Evolutionary conservation across 1,140 invertebrate genomes (phyloP), one percentile per base, ranked within the genome.

Genomic region (Drosophila yakuba): DNA sequence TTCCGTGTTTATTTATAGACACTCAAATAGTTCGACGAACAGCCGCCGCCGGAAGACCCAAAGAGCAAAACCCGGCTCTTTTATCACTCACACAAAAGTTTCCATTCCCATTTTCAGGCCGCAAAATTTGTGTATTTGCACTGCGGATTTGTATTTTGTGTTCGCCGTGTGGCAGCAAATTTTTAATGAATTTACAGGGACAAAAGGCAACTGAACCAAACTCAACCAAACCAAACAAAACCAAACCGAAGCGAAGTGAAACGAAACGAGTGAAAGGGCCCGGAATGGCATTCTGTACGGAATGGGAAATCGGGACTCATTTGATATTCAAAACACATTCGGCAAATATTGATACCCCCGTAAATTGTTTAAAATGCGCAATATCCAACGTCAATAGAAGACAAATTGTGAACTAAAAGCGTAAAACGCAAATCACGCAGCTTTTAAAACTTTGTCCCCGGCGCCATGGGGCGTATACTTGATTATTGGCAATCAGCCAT

Each of bases 301-400:
- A 68, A 54, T 66, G 44, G 43, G 43, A 68, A 54, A 57, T 44
- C 45, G 45, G 45, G 45, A 25, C 78, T 84, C 83, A 91, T 91
- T 91, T 91, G 51, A 60, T 81, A 91, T 91, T 91, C 89, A 89
- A 86, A 91, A 91, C 89, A 91, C 89, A 91, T 91, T 91, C 84
- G 74, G 76, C 78, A 91, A 91, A 91, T 91, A 91, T 91, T 91
- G 89, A 91, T 91, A 91, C 80, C 78, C 60, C 54, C 73, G 74
- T 78, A 91, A 91, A 91, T 91, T 91, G 89, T 91, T 91, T 89
- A 83, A 91, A 91, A 91, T 91, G 74, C 74, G 75, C 55, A 63
- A 66, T 75, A 69, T 68, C 51, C 66, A 79, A 47, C 74, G 62
- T 78, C 79, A 74, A 72, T 74, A 68, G 63, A 80, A 79, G 79